phyloP scores from a whole-genome alignment of 2,888 invertebrate species.

The Agriopis marginaria region DNA sequence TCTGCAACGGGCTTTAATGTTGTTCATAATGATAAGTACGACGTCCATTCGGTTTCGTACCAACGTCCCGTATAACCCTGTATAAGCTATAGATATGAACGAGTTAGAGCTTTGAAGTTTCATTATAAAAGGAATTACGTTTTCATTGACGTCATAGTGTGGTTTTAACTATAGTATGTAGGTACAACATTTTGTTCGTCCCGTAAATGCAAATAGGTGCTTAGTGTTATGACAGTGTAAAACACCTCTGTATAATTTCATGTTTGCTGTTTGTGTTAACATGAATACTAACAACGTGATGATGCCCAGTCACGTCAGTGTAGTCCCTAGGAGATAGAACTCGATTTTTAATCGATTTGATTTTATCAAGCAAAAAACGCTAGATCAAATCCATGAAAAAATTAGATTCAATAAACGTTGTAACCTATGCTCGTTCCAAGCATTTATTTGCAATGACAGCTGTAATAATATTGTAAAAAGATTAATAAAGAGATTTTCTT shows the following conservation, averaged over 20 bases:
- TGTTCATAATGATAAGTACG: too few species aligned
- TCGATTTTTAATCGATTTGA: too few species aligned
- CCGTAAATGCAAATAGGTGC: slow-evolving; percentile 13
- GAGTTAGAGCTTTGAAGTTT: slow-evolving; percentile 2
- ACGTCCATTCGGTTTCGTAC: too few species aligned
- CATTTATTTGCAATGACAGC: too few species aligned
- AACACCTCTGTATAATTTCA: slow-evolving; percentile 17
- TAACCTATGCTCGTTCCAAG: too few species aligned
- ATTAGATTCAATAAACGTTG: too few species aligned
- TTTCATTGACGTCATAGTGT: slow-evolving; percentile 7
- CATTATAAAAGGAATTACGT: slow-evolving; percentile 7
- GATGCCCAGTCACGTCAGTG: slow-evolving; percentile 13
- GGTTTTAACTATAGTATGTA: slow-evolving; percentile 1
- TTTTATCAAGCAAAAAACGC: too few species aligned
- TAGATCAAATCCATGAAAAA: too few species aligned
- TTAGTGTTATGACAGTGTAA: slow-evolving; percentile 27
- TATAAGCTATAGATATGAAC: neutral
- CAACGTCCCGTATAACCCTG: neutral
- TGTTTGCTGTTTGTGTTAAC: slow-evolving; percentile 18
- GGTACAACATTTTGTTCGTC: slow-evolving; percentile 3
- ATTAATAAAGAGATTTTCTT: too few species aligned
- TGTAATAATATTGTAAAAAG: too few species aligned
- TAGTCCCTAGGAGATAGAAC: too few species aligned
- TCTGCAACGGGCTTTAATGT: too few species aligned
- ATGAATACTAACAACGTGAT: slow-evolving; percentile 8